Evolutionary conservation across 2,888 invertebrate species (phyloP), one percentile per base, ranked within the genome.

Genomic region (Pemphredon lugubris): DNA sequence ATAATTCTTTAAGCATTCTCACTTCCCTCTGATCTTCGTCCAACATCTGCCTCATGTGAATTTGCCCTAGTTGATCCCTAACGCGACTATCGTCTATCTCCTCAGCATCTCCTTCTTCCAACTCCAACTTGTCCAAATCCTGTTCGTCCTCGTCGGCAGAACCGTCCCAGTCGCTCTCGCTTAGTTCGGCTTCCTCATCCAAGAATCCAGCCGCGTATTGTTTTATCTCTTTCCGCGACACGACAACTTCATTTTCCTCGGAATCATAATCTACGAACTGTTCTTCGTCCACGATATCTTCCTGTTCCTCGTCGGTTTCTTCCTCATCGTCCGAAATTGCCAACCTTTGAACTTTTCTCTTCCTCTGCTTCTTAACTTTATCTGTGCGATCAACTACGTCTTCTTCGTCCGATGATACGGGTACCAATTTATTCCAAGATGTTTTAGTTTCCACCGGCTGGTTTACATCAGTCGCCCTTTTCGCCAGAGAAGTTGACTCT

Each of bases 21-120:
- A 98, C 94, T 88, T 97, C 95, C 18, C 95, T 92, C 81, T 96
- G 95, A 88, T 98, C 98, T 76, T 97, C 95, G 85, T 98, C 98
- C 54, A 97, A 90, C 68, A 97, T 91, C 84, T 94, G 95, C 23
- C 95, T 95, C 95, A 96, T 93, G 87, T 97, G 97, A 82, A 97
- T 95, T 87, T 94, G 93, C 53, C 94, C 97, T 44, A 98, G 91
- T 89, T 98, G 95, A 61, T 93, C 91, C 78, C 93, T 93, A 58
- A 98, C 91, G 87, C 94, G 91, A n/a, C 94, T 93, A 77, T 96
- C 94, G 84, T 97, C 95, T 84, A 96, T 94, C 32, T 94, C 92
- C 65, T 98, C 98, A 9, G 93, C 92, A 82, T 98, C 98, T 0
- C 95, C 98, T 63, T 93, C 94, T 88, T 98, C 97, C 2, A 93